Evolutionary conservation across 92 coral and sea anemone genomes (phyloP).

Genomic region (Galaxea fascicularis): DNA sequence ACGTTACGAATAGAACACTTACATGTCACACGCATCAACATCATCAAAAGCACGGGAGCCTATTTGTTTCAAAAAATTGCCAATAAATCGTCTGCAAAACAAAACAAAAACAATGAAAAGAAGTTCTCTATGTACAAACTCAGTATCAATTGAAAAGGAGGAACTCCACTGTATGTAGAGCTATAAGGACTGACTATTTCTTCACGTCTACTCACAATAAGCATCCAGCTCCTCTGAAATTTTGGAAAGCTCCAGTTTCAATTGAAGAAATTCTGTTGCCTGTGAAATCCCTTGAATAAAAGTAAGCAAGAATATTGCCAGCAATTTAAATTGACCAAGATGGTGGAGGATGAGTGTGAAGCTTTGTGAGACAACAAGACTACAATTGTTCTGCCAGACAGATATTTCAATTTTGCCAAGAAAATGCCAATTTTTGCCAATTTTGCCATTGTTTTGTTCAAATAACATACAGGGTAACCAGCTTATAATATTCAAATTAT

Average conservation of each 20-base stretch:
- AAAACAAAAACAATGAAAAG: not conserved
- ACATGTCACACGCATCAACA: conserved; percentile 68
- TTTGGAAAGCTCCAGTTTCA: conserved; percentile 81
- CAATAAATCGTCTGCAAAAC: conserved; percentile 54
- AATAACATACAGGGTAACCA: too few relatives aligned
- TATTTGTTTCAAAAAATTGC: conserved; percentile 67
- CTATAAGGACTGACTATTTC: not conserved
- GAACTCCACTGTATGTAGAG: not conserved
- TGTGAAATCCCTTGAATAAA: conserved; percentile 72
- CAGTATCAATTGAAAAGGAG: not conserved
- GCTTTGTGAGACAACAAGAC: too few relatives aligned
- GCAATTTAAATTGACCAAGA: not conserved
- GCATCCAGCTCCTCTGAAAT: conserved; percentile 70
- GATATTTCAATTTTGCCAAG: too few relatives aligned
- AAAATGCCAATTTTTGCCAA: too few relatives aligned
- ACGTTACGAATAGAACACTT: not conserved
- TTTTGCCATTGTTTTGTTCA: too few relatives aligned
- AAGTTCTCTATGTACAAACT: not conserved
- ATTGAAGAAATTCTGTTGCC: conserved; percentile 78
- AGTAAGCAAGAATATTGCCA: not conserved
- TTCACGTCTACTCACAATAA: conserved; percentile 63
- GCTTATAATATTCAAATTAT: too few relatives aligned
- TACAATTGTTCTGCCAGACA: too few relatives aligned
- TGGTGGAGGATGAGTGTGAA: too few relatives aligned
- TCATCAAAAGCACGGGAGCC: conserved; percentile 71